phyloP scores from a whole-genome alignment of 2,113 vertebrate species.

The Carassius carassius region DNA sequence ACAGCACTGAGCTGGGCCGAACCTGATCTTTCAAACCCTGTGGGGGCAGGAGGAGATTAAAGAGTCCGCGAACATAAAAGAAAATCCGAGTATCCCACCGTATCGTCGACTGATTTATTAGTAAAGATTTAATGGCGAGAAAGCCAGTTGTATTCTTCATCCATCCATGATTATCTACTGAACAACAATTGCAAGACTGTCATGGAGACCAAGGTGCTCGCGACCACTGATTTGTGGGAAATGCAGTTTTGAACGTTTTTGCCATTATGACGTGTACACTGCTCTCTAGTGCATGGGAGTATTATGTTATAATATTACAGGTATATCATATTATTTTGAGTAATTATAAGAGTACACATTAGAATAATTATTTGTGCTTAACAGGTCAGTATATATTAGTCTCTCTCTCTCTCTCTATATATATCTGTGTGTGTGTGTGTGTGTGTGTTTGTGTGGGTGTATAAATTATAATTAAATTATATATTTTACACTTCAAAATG shows the following conservation, averaged over 20 bases:
- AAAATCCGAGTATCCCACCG: conserved; percentile 31
- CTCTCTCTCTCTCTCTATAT: too few species aligned
- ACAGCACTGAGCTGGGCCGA: conserved; percentile 1
- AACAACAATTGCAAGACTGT: conserved; percentile 72
- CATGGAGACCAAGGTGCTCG: conserved; percentile 71
- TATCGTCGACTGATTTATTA: neutral
- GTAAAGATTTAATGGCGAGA: neutral
- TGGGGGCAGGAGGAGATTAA: neutral
- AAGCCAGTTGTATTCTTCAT: conserved; percentile 29
- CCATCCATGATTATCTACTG: conserved; percentile 46
- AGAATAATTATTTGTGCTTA: too few species aligned
- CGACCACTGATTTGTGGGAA: conserved; percentile 62
- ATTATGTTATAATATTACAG: neutral
- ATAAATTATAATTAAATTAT: too few species aligned
- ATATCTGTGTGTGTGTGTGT: too few species aligned
- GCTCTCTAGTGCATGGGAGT: conserved; percentile 20
- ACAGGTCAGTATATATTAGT: too few species aligned
- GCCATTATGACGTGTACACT: too few species aligned
- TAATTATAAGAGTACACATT: too few species aligned
- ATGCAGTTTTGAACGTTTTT: conserved; percentile 53
- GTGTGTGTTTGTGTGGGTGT: too few species aligned
- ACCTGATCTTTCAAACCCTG: neutral
- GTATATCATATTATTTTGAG: too few species aligned
- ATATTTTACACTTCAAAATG: too few species aligned
- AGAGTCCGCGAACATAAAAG: neutral